Base-by-base conservation (phyloP, 2,888 invertebrate species). In the Dione vanillae region DNA sequence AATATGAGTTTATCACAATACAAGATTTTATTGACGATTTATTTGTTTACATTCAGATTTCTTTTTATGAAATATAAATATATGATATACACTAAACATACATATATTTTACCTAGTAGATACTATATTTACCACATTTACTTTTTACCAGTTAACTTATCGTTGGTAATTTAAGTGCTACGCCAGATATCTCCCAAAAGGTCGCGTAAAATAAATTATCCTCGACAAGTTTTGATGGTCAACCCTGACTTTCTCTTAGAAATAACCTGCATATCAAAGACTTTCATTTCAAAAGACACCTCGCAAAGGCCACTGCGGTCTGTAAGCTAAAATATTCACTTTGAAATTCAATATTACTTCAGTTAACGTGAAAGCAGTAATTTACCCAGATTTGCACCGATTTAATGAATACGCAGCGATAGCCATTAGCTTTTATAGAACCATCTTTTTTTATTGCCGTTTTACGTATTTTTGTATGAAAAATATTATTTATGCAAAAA, bases 321-420 rank as follows among this genome's bases (percentile, higher is more conserved):
- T 68, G 65, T 66, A 68, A 72, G 62, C 65, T 66, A 58, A 70
- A 72, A 73, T 70, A 72, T 72, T 69, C 61, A 59, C 71, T 73
- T 74, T 74, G 73, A 70, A 68, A 70, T 72, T 74, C 65, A 74
- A 72, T 72, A 74, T 72, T 70, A 70, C 67, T 74, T 72, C 65
- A 65, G 69, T 71, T 74, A 69, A 71, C 71, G 54, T 67, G 61
- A 72, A 71, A 72, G 71, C 66, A 58, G 51, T 64, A 43, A 67
- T 67, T 72, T 66, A 66, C 56, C 51, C 27, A 20, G 67, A 67
- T 59, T 56, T 73, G 56, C 69, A 67, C 68, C 52, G 66, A 52
- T 74, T 74, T 67, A 67, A 69, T 72, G 71, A 74, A 72, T 71
- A 68, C 65, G 54, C 47, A 52, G 66, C 69, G 70, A 71, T 74